phyloP scores from a whole-genome alignment of 2,888 invertebrate species.

The Noctua janthe region DNA sequence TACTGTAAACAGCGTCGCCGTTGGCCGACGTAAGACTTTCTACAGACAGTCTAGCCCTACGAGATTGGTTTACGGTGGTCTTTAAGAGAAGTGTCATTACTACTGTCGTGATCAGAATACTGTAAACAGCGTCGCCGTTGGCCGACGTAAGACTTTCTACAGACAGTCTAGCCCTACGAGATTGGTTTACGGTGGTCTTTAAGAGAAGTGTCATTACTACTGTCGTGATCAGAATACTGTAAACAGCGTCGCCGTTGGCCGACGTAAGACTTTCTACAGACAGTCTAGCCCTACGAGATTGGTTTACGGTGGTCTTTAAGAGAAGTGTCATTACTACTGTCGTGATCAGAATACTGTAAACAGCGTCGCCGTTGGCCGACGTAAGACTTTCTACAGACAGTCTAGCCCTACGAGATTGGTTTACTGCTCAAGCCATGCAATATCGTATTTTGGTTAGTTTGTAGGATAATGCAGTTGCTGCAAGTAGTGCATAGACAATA shows the following conservation, averaged over 20 bases:
- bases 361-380: slow-evolving; percentile 8
- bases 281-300: slow-evolving; percentile 36
- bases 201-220: no score
- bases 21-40: no score
- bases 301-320: no score
- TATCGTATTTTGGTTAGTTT: not conserved
- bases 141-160: slow-evolving; percentile 26
- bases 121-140: slow-evolving; percentile 14
- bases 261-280: slow-evolving; percentile 41
- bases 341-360: slow-evolving; percentile 68
- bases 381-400: slow-evolving; percentile 46
- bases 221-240: slow-evolving; percentile 68
- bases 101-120: slow-evolving; percentile 69
- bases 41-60: no score
- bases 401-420: slow-evolving; percentile 33
- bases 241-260: slow-evolving; percentile 14
- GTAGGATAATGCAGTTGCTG: not conserved
- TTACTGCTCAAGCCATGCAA: slow-evolving; percentile 9
- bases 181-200: slow-evolving; percentile 49
- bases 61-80: no score
- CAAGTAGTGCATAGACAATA: not conserved
- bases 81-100: no score
- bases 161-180: slow-evolving; percentile 41
- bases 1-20: no score
- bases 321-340: slow-evolving; percentile 62